phyloP scores from a whole-genome alignment of 1,140 invertebrate species.

The Oscheius sp. region DNA sequence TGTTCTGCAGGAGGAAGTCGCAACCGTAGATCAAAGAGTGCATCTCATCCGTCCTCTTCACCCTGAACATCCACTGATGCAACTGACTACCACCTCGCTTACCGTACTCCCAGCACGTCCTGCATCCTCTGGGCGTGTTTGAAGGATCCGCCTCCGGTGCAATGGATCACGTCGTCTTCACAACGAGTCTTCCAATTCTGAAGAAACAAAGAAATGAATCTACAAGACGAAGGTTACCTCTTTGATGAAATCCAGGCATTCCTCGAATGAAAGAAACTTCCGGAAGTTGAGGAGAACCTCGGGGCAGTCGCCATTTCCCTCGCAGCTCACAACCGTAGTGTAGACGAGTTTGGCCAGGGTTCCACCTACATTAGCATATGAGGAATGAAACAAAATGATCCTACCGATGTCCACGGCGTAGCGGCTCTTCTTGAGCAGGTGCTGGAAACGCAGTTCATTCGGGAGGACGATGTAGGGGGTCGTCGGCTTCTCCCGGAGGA shows the following conservation, averaged over 20 bases:
- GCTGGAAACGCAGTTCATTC: slow-evolving; percentile 10
- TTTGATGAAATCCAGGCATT: slow-evolving; percentile 26
- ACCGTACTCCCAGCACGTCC: slow-evolving; percentile 31
- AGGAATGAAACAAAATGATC: not conserved
- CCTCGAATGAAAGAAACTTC: slow-evolving; percentile 30
- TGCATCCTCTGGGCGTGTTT: slow-evolving; percentile 24
- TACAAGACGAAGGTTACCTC: slow-evolving; percentile 14
- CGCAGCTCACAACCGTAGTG: slow-evolving; percentile 3
- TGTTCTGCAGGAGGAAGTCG: slow-evolving; percentile 30
- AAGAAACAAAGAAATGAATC: not conserved
- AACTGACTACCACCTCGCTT: not conserved
- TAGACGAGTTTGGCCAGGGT: slow-evolving; percentile 13
- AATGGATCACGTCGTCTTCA: slow-evolving; percentile 15
- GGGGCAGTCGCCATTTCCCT: slow-evolving; percentile 7
- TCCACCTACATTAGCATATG: slow-evolving; percentile 5
- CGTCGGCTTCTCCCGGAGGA: not conserved
- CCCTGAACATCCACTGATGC: slow-evolving; percentile 3
- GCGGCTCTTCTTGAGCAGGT: slow-evolving; percentile 2
- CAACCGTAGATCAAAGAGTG: slow-evolving; percentile 31
- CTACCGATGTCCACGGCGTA: slow-evolving; percentile 24
- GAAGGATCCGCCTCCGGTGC: slow-evolving; percentile 36
- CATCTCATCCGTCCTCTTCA: slow-evolving; percentile 36
- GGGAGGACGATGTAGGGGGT: slow-evolving; percentile 18
- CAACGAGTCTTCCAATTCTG: slow-evolving; percentile 23
- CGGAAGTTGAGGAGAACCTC: slow-evolving; percentile 31